These are phyloP conservation scores for Apamea anceps DNA, from an alignment of 2,888 invertebrate genomes.

Conservation along the genomic window DNA sequence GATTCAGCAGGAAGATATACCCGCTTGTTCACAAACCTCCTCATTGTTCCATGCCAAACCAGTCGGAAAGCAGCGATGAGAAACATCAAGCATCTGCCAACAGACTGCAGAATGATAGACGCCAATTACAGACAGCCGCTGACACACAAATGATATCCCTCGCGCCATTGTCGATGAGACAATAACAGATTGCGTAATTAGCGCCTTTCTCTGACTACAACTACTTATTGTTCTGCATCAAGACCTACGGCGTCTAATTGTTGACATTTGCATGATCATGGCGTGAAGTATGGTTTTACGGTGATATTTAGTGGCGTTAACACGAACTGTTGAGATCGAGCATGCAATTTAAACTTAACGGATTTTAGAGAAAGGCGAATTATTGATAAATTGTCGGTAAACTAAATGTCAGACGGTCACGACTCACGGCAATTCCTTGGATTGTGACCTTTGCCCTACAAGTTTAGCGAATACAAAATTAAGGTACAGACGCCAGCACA, in stretches of 20 bases:
- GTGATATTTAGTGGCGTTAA: background rate
- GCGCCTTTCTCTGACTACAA: conserved; percentile 50
- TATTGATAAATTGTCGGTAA: conserved; percentile 10
- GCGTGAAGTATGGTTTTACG: background rate
- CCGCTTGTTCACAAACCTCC: conserved; percentile 11
- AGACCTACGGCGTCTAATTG: conserved; percentile 35
- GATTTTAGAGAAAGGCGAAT: conserved; percentile 8
- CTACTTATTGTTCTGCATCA: conserved; percentile 51
- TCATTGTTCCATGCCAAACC: conserved; percentile 31
- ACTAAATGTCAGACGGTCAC: conserved; percentile 22
- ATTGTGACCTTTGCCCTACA: conserved; percentile 6
- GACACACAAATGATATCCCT: conserved; percentile 61
- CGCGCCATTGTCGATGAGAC: conserved; percentile 44
- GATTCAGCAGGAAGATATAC: conserved; percentile 31
- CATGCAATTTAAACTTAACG: conserved; percentile 6
- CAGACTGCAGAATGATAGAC: conserved; percentile 38
- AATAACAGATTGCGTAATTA: conserved; percentile 61
- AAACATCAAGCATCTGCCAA: conserved; percentile 25
- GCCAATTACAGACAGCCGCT: conserved; percentile 51
- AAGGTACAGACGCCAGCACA: too few relatives aligned
- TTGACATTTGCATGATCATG: conserved; percentile 51
- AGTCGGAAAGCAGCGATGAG: conserved; percentile 37
- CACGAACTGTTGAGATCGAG: conserved; percentile 2
- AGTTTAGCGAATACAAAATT: background rate
- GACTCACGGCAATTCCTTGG: background rate